phyloP scores from a whole-genome alignment of 2,888 invertebrate species.

The Synergus gifuensis region DNA sequence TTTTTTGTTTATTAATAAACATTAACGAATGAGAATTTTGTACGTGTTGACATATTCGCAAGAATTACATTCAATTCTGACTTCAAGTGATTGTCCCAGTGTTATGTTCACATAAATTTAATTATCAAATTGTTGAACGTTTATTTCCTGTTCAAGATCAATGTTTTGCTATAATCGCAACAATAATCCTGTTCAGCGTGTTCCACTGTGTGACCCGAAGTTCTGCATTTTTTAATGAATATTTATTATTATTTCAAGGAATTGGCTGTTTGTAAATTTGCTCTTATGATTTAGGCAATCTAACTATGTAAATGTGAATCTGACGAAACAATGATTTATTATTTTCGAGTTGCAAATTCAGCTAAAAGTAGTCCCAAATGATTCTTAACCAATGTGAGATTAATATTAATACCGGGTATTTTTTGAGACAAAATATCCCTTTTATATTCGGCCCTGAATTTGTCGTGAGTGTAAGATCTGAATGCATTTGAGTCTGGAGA shows the following conservation, averaged over 20 bases:
- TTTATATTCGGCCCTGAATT: constrained; percentile 5
- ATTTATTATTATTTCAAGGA: neutral
- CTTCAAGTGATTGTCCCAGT: constrained; percentile 43
- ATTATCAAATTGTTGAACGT: neutral
- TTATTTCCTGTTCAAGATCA: neutral
- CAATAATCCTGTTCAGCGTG: constrained; percentile 17
- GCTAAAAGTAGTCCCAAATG: too few species aligned
- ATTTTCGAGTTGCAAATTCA: too few species aligned
- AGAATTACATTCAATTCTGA: constrained; percentile 47
- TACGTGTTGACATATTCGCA: constrained; percentile 51
- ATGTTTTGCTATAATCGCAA: constrained; percentile 11
- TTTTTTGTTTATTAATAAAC: constrained; percentile 61
- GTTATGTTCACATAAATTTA: constrained; percentile 7
- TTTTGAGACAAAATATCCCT: constrained; percentile 18
- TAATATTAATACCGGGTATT: constrained; percentile 7
- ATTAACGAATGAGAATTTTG: constrained; percentile 59
- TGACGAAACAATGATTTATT: neutral
- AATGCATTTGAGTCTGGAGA: constrained; percentile 7
- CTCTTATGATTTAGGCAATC: neutral
- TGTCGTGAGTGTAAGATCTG: constrained; percentile 12
- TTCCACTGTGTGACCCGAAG: neutral
- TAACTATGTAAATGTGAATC: neutral
- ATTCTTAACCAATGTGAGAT: neutral
- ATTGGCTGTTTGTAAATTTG: neutral
- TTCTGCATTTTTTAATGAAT: neutral